Conservation (phyloP, 2,113 vertebrate species). For the Siniperca chuatsi region DNA sequence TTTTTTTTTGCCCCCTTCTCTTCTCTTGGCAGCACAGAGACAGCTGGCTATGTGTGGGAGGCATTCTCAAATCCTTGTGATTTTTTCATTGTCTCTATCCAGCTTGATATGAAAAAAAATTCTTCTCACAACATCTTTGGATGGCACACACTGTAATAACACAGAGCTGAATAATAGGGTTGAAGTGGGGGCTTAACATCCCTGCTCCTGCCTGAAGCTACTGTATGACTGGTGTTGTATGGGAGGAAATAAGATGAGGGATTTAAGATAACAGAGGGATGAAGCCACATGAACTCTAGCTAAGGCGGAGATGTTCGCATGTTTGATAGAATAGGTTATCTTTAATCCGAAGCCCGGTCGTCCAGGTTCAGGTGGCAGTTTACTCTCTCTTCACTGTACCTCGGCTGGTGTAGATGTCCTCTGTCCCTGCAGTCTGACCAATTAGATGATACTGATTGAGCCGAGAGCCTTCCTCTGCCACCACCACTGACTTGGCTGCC, state of each 20-base stretch:
- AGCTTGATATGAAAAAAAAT: constrained; percentile 75
- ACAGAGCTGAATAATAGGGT: constrained; percentile 37
- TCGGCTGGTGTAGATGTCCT: constrained; percentile 95
- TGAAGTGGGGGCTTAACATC: constrained; percentile 31
- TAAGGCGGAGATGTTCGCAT: neutral
- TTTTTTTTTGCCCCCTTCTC: constrained; percentile 46
- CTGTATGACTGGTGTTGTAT: neutral
- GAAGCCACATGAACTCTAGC: neutral
- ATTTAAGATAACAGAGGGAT: neutral
- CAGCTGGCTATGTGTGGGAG: constrained; percentile 83
- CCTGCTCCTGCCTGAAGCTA: neutral
- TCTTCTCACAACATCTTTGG: constrained; percentile 65
- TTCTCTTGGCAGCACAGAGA: constrained; percentile 61
- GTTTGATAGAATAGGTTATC: neutral
- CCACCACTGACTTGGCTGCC: constrained; percentile 93
- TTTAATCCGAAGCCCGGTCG: neutral
- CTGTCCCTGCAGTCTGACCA: constrained; percentile 92
- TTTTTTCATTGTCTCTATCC: constrained; percentile 78
- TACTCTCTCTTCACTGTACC: constrained; percentile 80
- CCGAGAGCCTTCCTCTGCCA: constrained; percentile 94
- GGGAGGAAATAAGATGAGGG: neutral
- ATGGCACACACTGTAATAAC: constrained; percentile 55
- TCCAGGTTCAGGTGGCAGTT: neutral
- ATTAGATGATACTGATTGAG: constrained; percentile 98
- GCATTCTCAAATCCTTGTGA: constrained; percentile 79